Evolutionary conservation across 2,113 vertebrate genomes (phyloP), one percentile per base, ranked within the genome.

Genomic region (Euleptes europaea): DNA sequence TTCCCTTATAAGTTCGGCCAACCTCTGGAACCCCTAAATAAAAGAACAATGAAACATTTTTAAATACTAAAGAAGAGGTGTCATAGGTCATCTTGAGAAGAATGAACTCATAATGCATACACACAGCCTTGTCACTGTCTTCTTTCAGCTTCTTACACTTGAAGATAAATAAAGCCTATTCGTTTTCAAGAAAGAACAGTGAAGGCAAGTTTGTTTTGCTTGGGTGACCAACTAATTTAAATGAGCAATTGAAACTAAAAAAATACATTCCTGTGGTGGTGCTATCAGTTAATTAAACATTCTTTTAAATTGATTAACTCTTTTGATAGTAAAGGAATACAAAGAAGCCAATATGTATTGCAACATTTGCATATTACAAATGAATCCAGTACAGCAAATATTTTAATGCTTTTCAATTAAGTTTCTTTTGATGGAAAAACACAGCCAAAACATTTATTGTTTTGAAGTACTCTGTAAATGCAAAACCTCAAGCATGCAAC

Each of bases 1-100:
- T 77, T 38, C 82, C n/a, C 15, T 69, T 57, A 74, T 13, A 40
- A 28, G 80, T 84, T 83, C 80, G 83, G 42, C 77, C 6, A 77
- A 3, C 10, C 1, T 74, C 67, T n/a, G 85, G 71, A 91, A 87
- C 60, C 66, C 63, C 74, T 81, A 17, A 44, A 74, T 63, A 63
- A 74, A 74, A 65, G 1, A 63, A 44, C 3, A 74, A 73, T 17
- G 10, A n/a, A 21, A 74, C 42, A 5, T 88, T 86, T 89, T 85
- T 89, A 80, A 7, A 77, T 66, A 42, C 47, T 40, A 0, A 89
- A 14, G 35, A 0, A 87, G 10, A 82, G 5, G 47, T 40, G 12
- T 40, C 10, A 60, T 78, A 11, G 23, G 21, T 57, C 26, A 72
- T 57, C 28, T 63, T 60, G 60, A n/a, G 14, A 47, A 51, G 31